These are phyloP conservation scores for Gymnothorax reevesii DNA, from an alignment of 2,797 vertebrate genomes.

Conservation along the genomic window DNA sequence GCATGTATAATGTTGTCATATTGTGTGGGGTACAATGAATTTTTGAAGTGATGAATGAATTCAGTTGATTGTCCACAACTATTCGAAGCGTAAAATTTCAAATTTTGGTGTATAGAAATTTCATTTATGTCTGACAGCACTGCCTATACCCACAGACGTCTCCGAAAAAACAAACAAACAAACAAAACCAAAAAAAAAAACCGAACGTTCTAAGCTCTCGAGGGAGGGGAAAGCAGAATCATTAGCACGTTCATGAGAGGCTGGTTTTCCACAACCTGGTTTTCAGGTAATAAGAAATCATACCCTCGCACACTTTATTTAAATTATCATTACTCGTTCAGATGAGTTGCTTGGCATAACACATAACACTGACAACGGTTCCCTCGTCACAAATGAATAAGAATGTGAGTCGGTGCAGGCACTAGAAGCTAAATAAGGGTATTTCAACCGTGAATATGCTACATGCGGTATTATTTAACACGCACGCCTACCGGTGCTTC, in stretches of 20 bases:
- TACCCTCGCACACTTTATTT: neutral
- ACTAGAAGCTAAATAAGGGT: neutral
- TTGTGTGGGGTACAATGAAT: neutral
- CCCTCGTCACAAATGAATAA: neutral
- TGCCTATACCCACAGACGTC: neutral
- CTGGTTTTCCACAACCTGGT: neutral
- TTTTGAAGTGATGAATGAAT: no score
- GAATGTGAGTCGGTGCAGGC: neutral
- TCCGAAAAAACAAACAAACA: neutral
- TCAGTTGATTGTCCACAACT: neutral
- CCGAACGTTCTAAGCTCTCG: neutral
- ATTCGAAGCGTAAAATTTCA: neutral
- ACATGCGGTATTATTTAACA: constrained; percentile 10
- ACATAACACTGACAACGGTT: neutral
- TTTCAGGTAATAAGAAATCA: constrained; percentile 16
- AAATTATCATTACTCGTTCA: constrained; percentile 3
- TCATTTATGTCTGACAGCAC: neutral
- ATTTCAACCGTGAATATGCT: constrained; percentile 8
- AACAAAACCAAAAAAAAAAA: no score
- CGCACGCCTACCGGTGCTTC: neutral
- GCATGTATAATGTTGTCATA: neutral
- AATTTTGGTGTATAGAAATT: neutral
- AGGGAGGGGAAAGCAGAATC: neutral
- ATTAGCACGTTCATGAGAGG: neutral
- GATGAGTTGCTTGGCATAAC: neutral